Evolutionary conservation across 2,888 invertebrate genomes (phyloP), one percentile per base, ranked within the genome.

Genomic region (Adineta ricciae): DNA sequence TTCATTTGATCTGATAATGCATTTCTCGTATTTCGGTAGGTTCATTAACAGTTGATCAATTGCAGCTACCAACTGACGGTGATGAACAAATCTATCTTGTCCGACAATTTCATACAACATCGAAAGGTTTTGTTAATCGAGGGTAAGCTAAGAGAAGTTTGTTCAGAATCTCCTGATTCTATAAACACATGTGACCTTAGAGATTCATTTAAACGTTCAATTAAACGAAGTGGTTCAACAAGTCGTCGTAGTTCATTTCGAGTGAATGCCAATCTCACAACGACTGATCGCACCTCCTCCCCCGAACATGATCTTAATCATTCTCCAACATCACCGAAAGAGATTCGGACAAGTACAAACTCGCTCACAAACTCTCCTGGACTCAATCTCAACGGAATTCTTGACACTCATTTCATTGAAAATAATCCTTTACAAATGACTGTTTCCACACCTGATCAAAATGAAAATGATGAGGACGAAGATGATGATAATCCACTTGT

Each of bases 121-220:
- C 32, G 9, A 85, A 85, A 78, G 85, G 85, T 5, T 83, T 78
- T n/a, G 84, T 85, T 8, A 85, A 83, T 54, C 83, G 83, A 27
- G 73, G 85, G 46, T 78, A 78, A 78, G 11, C 11, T 3, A 24
- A 41, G 1, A n/a, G n/a, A 14, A 11, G 24, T 24, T 41, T 41
- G 14, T 78, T 3, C 2, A 24, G 1, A 19, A 8, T 41, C 2
- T 32, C 36, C 24, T 41, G 8, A 24, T 41, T 11, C 11, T 46
- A 46, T n/a, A n/a, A n/a, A n/a, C n/a, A n/a, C n/a, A n/a, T n/a
- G n/a, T n/a, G n/a, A n/a, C n/a, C n/a, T 78, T 78, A 83, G 85
- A 16, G 85, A 85, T 84, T 85, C 85, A 50, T 85, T 85, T 83
- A 85, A 85, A 50, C 83, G 85, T 32, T 85, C 85, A 84, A 84